A percentile compares a stretch with the other conserved stretches of the same genome.
phyloP scores from a whole-genome alignment of 2,797 vertebrate genomes.

The Darevskia nairensis region DNA sequence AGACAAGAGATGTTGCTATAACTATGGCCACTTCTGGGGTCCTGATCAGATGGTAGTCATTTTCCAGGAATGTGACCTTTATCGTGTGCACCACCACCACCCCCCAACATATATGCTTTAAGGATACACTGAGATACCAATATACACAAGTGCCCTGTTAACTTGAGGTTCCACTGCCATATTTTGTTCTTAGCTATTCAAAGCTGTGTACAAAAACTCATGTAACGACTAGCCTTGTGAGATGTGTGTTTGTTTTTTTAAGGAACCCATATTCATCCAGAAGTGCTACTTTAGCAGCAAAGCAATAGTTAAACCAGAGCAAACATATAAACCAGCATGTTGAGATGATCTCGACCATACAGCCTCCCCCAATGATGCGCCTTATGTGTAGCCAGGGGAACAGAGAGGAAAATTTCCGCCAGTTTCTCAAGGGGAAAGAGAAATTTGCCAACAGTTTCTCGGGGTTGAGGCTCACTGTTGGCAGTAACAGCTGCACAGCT shows the following conservation, averaged over 20 bases:
- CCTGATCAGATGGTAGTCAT: background rate
- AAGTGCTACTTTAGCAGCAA: slow-evolving; percentile 32
- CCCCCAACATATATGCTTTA: background rate
- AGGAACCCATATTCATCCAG: background rate
- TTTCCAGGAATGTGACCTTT: background rate
- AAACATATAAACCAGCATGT: slow-evolving; percentile 27
- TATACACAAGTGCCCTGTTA: background rate
- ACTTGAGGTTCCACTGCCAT: background rate
- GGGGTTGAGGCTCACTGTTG: background rate
- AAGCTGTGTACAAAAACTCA: background rate
- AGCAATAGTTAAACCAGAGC: slow-evolving; percentile 49
- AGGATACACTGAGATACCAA: background rate
- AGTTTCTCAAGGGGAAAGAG: too few relatives aligned
- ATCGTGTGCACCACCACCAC: too few relatives aligned
- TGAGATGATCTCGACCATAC: slow-evolving; percentile 1
- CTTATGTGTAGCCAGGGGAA: background rate
- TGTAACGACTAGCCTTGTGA: too few relatives aligned
- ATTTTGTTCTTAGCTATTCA: background rate
- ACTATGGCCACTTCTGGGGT: background rate
- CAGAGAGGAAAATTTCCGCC: background rate
- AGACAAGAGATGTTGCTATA: background rate
- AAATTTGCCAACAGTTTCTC: background rate
- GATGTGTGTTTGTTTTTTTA: too few relatives aligned
- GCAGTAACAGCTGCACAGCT: too few relatives aligned
- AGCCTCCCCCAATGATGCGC: background rate